A percentile compares a stretch with the other conserved stretches of the same genome.
Conservation (phyloP, 2,113 vertebrate genomes). For the Otus sunia region DNA sequence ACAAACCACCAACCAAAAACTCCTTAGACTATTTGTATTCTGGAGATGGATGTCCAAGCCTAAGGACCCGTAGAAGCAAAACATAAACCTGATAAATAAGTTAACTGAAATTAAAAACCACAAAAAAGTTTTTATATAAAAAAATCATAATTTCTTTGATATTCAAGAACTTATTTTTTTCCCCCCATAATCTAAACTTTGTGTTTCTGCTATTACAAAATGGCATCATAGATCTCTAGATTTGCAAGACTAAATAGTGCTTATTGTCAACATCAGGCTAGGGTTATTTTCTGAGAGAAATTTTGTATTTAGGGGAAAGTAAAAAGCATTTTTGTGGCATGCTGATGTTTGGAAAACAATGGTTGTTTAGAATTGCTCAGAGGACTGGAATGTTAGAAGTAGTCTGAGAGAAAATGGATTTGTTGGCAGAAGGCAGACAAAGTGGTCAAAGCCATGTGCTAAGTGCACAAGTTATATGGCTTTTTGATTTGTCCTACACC, state of each 20-base stretch:
- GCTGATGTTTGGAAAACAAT: constrained; percentile 51
- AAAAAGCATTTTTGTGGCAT: constrained; percentile 61
- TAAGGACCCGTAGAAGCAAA: not conserved
- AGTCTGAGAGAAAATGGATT: constrained; percentile 51
- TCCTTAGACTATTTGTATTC: not conserved
- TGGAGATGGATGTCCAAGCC: not conserved
- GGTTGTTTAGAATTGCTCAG: constrained; percentile 60
- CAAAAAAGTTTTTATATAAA: not conserved
- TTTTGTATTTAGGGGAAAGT: constrained; percentile 30
- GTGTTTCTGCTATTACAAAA: not conserved
- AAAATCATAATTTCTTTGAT: not conserved
- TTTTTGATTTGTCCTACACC: not conserved
- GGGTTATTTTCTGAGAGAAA: not conserved
- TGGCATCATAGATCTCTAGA: not conserved
- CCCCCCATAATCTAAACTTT: not conserved
- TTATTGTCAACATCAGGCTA: not conserved
- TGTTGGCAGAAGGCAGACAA: constrained; percentile 21
- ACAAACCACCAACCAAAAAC: not conserved
- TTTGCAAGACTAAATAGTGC: not conserved
- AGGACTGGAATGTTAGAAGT: constrained; percentile 50
- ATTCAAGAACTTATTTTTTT: not conserved
- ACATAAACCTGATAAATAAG: not conserved
- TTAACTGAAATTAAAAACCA: not conserved
- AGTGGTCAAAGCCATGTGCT: not conserved
- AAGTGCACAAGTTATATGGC: not conserved